Base-by-base conservation (phyloP, 2,888 invertebrate genomes). In the Perizoma flavofasciatum region DNA sequence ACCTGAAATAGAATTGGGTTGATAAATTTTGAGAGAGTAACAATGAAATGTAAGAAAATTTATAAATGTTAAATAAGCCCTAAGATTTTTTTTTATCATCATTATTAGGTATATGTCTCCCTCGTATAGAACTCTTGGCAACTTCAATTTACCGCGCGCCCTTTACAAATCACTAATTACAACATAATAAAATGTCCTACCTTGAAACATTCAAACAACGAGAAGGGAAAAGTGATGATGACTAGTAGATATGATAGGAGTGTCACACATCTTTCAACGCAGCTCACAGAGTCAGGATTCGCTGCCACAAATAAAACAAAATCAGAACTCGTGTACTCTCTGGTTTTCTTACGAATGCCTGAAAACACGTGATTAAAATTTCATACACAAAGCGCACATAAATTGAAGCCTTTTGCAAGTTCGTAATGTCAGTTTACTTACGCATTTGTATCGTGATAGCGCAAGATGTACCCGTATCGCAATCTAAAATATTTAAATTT, bases 121-220 rank as follows among this genome's bases (percentile, higher is more conserved):
- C 22, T 22, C n/a, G n/a, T n/a, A 3, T 22, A 22, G 22, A 22
- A 22, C 22, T 22, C 22, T 22, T 3, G 3, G 22, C 22, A 3
- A 22, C 22, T 22, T 22, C 22, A 1, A 22, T 22, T 3, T 22
- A 22, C 22, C 22, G 22, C n/a, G 3, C 22, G 1, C 3, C 22
- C 1, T 22, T 22, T 22, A 22, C 22, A 22, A 22, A 4, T 5
- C 4, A 37, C 7, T 37, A 4, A 6, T 37, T 4, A 1, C 7
- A 37, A 37, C 5, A 37, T 37, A 6, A 37, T 37, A 37, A 37
- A 37, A 58, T 45, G 33, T 74, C 78, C 86, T 91, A 95, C 95
- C 94, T 97, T 97, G 83, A 97, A 97, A 83, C 96, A 96, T 83
- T 96, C 94, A 82, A 96, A 96, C 59, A 97, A 86, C 4, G 97